A percentile compares a stretch with the other conserved stretches of the same genome.
phyloP scores from a whole-genome alignment of 2,888 invertebrate species.

The Arctia plantaginis region DNA sequence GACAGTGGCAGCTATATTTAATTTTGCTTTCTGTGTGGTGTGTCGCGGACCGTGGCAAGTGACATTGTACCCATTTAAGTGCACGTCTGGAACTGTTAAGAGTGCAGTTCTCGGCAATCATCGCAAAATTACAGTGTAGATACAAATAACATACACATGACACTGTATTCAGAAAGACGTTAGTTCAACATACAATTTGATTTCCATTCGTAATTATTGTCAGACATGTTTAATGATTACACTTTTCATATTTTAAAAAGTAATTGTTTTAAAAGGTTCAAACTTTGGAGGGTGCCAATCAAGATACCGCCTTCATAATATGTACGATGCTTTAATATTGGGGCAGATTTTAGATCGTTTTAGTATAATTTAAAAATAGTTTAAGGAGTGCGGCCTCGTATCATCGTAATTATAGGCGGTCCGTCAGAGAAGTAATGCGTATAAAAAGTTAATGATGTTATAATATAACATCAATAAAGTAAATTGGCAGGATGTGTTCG shows the following conservation, averaged over 20 bases:
- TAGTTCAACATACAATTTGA: conserved; percentile 53
- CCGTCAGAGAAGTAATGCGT: conserved; percentile 70
- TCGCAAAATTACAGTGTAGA: conserved; percentile 55
- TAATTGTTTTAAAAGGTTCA: conserved; percentile 60
- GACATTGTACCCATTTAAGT: conserved; percentile 57
- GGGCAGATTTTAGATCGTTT: conserved; percentile 72
- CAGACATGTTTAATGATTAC: conserved; percentile 48
- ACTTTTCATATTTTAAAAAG: conserved; percentile 58
- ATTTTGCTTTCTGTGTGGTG: conserved; percentile 63
- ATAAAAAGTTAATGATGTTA: conserved; percentile 82
- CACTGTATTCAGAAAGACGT: conserved; percentile 51
- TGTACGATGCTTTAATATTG: conserved; percentile 70
- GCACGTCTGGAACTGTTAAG: conserved; percentile 40
- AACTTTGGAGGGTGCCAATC: conserved; percentile 71
- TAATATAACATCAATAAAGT: conserved; percentile 83
- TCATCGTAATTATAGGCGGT: conserved; percentile 81
- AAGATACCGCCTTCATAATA: conserved; percentile 68
- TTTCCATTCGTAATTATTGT: conserved; percentile 61
- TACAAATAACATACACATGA: conserved; percentile 52
- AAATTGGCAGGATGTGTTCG: conserved; percentile 82
- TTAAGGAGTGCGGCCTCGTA: conserved; percentile 75
- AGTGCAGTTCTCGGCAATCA: conserved; percentile 48
- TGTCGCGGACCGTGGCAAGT: conserved; percentile 52
- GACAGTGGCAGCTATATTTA: conserved; percentile 66
- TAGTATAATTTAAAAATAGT: conserved; percentile 82